These are phyloP conservation scores for Pseudococcus viburni DNA, from an alignment of 2,888 invertebrate genomes.

Conservation along the genomic window DNA sequence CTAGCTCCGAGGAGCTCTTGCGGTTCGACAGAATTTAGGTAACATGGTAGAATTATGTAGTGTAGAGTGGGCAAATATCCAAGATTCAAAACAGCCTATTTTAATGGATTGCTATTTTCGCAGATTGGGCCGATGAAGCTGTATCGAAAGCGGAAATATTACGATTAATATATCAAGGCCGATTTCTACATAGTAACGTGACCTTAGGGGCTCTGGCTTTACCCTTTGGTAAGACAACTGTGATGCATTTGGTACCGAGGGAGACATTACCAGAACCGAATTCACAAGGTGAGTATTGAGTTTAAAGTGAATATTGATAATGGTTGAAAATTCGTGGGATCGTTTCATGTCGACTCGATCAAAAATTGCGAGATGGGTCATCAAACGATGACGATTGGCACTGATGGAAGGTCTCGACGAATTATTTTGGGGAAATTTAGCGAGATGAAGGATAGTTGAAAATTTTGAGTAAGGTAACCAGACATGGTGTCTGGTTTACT, in stretches of 20 bases:
- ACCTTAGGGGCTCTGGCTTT: constrained; percentile 97
- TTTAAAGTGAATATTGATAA: no score
- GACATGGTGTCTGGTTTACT: no score
- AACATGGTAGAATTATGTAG: background rate
- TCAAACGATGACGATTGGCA: no score
- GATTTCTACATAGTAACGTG: constrained; percentile 99
- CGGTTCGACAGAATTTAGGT: background rate
- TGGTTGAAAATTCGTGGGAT: no score
- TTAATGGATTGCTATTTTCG: background rate
- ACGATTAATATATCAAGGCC: constrained; percentile 98
- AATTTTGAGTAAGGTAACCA: no score
- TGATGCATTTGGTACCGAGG: constrained; percentile 99
- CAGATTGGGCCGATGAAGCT: constrained; percentile 96
- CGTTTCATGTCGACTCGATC: no score
- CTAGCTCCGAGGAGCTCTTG: background rate
- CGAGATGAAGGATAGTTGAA: no score
- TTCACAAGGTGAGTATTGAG: constrained; percentile 82
- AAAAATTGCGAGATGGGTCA: no score
- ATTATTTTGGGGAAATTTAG: no score
- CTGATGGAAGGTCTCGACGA: no score
- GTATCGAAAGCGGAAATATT: constrained; percentile 97
- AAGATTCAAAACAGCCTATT: constrained; percentile 21
- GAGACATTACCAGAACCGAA: constrained; percentile 99
- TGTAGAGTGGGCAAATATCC: constrained; percentile 11
- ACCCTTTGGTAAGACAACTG: constrained; percentile 97